Percentiles rank a stretch among this genome's conserved stretches.
Conservation (phyloP, 2,888 invertebrate species). For the Zonitis immaculata region DNA sequence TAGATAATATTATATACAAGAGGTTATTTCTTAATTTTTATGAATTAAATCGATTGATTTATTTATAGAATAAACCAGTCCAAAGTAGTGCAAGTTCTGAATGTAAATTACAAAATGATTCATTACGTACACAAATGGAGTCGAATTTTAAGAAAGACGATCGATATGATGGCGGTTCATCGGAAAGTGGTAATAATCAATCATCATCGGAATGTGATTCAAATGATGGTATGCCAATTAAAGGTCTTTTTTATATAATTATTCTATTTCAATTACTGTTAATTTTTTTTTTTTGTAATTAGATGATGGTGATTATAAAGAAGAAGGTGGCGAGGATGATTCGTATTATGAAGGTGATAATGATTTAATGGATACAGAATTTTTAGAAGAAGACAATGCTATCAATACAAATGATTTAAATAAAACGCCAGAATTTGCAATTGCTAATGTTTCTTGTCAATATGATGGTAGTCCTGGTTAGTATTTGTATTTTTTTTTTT, state of each 20-base stretch:
- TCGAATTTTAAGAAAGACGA: conserved; percentile 35
- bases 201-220: conserved; percentile 47
- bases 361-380: conserved; percentile 47
- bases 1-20: no score
- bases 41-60: neutral
- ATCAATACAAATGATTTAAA: conserved; percentile 32
- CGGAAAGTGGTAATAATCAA: conserved; percentile 38
- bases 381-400: conserved; percentile 43
- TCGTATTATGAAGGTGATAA: conserved; percentile 45
- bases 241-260: conserved; percentile 26
- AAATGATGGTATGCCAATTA: conserved; percentile 42
- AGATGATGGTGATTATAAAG: conserved; percentile 29
- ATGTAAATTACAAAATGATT: conserved; percentile 3
- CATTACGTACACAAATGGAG: conserved; percentile 6
- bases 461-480: conserved; percentile 52
- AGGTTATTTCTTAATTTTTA: no score
- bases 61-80: conserved; percentile 20
- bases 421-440: conserved; percentile 49
- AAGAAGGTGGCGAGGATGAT: conserved; percentile 42
- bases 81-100: conserved; percentile 20
- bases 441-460: conserved; percentile 62
- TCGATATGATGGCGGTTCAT: conserved; percentile 32
- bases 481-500: neutral
- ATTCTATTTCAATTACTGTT: neutral
- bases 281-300: conserved; percentile 3